Evolutionary conservation across 2,113 vertebrate genomes (phyloP).

Genomic region (Dasyornis broadbenti): DNA sequence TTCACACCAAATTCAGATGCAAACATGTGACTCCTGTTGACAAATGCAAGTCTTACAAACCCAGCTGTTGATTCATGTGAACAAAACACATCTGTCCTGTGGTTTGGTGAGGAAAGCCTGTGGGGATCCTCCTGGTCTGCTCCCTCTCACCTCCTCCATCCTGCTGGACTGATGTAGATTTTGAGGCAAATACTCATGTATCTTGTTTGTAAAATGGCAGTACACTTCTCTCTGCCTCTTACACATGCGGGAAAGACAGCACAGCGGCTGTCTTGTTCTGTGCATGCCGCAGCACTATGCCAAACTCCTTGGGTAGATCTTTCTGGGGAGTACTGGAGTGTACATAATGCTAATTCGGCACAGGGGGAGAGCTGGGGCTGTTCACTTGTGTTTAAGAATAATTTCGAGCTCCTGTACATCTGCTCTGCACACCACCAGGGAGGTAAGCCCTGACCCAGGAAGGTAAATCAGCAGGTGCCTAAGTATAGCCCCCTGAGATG

Average conservation of each 20-base stretch:
- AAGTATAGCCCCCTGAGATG: neutral
- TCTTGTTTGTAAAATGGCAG: neutral
- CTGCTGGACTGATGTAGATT: neutral
- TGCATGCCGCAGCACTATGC: accelerated
- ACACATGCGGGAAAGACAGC: neutral
- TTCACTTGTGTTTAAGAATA: neutral
- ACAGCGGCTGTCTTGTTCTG: accelerated
- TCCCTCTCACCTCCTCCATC: neutral
- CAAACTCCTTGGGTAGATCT: neutral
- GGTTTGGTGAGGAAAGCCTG: accelerated
- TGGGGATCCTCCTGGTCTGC: neutral
- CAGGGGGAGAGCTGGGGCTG: neutral
- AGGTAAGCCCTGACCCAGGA: neutral
- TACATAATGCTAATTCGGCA: accelerated
- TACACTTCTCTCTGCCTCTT: neutral
- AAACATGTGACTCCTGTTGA: neutral
- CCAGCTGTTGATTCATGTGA: neutral
- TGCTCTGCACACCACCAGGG: neutral
- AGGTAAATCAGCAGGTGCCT: neutral
- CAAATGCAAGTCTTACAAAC: neutral
- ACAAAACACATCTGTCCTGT: accelerated
- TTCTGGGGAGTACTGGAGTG: neutral
- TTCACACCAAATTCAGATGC: neutral
- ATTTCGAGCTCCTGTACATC: accelerated
- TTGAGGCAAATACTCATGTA: neutral